A percentile compares a stretch with the other conserved stretches of the same genome.
These are phyloP conservation scores for Drosophila sp. DNA, from an alignment of 1,140 invertebrate species.

Conservation along the genomic window DNA sequence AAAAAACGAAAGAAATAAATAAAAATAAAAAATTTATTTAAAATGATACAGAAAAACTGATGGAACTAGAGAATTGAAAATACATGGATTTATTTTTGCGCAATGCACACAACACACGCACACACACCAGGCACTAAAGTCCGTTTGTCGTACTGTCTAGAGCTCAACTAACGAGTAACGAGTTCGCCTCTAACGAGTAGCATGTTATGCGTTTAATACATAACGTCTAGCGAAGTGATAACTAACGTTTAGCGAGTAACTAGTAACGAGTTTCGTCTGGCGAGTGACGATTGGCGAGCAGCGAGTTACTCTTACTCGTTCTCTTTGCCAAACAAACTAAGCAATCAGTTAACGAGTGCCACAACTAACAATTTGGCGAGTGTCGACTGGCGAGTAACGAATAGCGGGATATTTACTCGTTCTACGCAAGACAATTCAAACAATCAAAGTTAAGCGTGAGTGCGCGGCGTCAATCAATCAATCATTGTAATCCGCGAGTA, in stretches of 20 bases:
- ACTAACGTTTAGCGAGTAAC: conserved; percentile 21
- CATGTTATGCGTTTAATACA: neutral
- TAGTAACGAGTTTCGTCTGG: conserved; percentile 2
- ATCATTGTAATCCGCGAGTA: neutral
- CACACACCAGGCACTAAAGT: conserved; percentile 63
- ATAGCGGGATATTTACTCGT: neutral
- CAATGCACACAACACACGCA: conserved; percentile 18
- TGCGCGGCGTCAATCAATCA: conserved; percentile 19
- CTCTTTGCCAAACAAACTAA: neutral
- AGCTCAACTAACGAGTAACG: conserved; percentile 11
- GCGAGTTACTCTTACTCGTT: neutral
- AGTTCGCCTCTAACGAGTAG: no score
- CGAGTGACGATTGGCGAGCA: conserved; percentile 19
- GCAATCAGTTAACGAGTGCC: neutral
- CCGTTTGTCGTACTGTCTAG: conserved; percentile 27
- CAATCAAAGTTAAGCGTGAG: conserved; percentile 29
- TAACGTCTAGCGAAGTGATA: neutral
- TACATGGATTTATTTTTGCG: conserved; percentile 1
- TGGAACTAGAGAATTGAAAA: conserved; percentile 15
- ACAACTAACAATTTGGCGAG: conserved; percentile 13
- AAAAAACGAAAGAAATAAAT: conserved; percentile 3
- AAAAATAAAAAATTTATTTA: neutral
- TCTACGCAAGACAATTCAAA: conserved; percentile 25
- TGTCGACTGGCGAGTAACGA: conserved; percentile 21
- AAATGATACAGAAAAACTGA: conserved; percentile 8